Conservation (phyloP, 2,113 vertebrate species). For the Oreocharis arfaki region DNA sequence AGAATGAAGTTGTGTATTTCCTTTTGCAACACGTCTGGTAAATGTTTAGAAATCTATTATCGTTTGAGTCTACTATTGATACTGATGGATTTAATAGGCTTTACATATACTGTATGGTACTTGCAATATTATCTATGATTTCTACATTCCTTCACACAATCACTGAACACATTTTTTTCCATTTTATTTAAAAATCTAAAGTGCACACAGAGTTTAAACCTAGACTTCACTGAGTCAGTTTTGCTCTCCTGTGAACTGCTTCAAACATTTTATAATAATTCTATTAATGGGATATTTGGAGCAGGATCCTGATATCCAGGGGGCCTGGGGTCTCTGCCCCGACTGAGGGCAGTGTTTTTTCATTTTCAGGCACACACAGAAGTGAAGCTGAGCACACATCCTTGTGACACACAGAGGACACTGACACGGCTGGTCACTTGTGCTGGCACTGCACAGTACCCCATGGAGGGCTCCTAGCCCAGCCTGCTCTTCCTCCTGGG, state of each 20-base stretch:
- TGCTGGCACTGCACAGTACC: too few species aligned
- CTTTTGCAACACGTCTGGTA: background rate
- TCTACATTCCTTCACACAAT: background rate
- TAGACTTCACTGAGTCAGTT: background rate
- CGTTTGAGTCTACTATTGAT: background rate
- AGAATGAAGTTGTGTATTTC: background rate
- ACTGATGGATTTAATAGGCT: background rate
- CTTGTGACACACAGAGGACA: background rate
- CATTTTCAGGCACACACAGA: background rate
- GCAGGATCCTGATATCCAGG: background rate
- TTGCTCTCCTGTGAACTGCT: background rate
- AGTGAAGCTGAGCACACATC: background rate
- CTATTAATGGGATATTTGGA: background rate
- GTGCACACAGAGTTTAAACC: background rate
- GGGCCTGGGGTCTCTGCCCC: fast-evolving
- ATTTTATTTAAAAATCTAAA: background rate
- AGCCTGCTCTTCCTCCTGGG: background rate
- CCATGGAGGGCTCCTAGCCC: too few species aligned
- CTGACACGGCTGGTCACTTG: fast-evolving
- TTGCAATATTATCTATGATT: background rate
- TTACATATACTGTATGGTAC: background rate
- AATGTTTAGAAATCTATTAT: background rate
- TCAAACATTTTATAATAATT: background rate
- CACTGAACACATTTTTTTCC: background rate
- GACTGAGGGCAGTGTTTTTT: background rate